Base-by-base conservation (phyloP, 2,888 invertebrate species). In the Adelphocoris suturalis region DNA sequence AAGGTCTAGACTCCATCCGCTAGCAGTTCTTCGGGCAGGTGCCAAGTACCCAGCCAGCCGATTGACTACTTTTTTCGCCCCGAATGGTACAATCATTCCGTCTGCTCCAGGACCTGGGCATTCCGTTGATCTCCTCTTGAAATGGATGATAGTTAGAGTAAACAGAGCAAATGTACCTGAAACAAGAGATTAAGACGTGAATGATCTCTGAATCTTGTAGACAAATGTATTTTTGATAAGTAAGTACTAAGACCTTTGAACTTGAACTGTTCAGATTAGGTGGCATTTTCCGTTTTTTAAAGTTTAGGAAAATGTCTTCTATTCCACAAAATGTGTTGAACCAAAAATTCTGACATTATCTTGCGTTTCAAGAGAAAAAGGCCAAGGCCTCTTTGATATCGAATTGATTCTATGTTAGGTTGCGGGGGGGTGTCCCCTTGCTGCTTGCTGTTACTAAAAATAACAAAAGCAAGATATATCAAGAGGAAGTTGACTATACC, bases 71-170 rank as follows among this genome's bases (percentile, higher is more conserved):
- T 78, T 68, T 82, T 81, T 89, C n/a, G 87, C 93, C 27, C 94
- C 94, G 0, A 95, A 94, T 0, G 95, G 95, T 7, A 94, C 85
- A 68, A 91, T 52, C 27, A 92, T 92, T 11, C 92, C 92, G 75
- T 92, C 92, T 19, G 91, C 92, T 85, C 93, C 94, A 92, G 91
- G 90, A n/a, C 90, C 87, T 68, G 89, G 76, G 47, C 92, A 91
- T 81, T 91, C 91, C 23, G 90, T 85, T 52, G 90, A 90, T 47
- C 90, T 85, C 47, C 98, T 95, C 93, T 98, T 98, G 94, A 97
- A 97, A 94, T 98, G 97, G 93, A 98, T 98, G 93, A 98, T 98
- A 94, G 97, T 96, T 90, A 98, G 94, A 0, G 98, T 97, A 94
- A 98, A 98, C 92, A 98, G 95, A 37, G 98, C 97, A 94, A 98